Percentiles rank a stretch among this genome's conserved stretches.
Evolutionary conservation across 64 coral and sea anemone genomes (phyloP).

Genomic region (Porites lutea): DNA sequence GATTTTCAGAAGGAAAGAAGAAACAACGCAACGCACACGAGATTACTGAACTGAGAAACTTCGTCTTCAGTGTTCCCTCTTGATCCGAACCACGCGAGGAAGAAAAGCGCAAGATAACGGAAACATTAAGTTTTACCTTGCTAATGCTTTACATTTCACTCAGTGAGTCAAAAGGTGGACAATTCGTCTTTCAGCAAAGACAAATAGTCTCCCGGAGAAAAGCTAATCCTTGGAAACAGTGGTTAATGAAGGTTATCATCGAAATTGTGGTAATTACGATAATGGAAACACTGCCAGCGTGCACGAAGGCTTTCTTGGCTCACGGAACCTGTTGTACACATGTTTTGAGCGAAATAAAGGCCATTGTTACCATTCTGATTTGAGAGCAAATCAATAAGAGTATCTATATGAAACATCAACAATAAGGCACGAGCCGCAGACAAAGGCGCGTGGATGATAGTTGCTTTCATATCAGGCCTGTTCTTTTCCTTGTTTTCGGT

Average conservation of each 20-base stretch:
- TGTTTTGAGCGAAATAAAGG: constrained; percentile 18
- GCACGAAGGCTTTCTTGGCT: neutral
- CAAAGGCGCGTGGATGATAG: neutral
- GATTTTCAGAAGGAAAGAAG: neutral
- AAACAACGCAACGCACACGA: neutral
- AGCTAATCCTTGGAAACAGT: neutral
- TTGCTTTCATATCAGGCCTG: neutral
- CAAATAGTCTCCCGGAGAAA: neutral
- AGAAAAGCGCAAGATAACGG: neutral
- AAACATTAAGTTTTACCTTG: neutral
- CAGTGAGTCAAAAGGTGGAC: neutral
- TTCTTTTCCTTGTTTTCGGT: neutral
- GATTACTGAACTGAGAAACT: neutral
- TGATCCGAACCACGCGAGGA: neutral
- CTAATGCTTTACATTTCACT: neutral
- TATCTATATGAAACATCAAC: constrained; percentile 14
- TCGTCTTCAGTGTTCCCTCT: neutral
- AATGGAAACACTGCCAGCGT: neutral
- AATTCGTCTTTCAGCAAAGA: neutral
- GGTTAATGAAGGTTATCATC: neutral
- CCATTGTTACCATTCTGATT: neutral
- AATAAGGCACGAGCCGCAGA: constrained; percentile 19
- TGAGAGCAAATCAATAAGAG: neutral
- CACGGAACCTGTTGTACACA: constrained; percentile 43
- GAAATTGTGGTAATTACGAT: constrained; percentile 4